These are phyloP conservation scores for Pachymerium ferrugineum DNA, from an alignment of 2,888 invertebrate genomes.

Conservation along the genomic window DNA sequence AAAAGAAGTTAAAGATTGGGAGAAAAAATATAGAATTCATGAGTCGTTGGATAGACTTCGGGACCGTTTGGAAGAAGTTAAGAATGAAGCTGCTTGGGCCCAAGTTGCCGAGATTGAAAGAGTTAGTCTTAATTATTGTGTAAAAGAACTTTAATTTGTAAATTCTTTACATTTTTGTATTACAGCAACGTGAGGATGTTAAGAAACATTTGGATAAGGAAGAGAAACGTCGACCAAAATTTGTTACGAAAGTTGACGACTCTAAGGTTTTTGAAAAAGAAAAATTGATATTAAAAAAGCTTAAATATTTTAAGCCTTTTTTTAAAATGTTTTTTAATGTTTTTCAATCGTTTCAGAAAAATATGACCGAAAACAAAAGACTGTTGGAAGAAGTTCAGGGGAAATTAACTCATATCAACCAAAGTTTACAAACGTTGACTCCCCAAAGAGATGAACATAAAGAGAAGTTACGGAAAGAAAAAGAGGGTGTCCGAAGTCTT, in stretches of 20 bases:
- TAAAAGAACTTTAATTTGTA: slow-evolving; percentile 33
- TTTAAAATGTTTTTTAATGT: neutral
- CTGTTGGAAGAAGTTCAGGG: neutral
- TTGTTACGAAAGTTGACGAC: slow-evolving; percentile 43
- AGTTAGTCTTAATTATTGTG: slow-evolving; percentile 27
- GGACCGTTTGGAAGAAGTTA: slow-evolving; percentile 50
- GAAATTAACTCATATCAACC: neutral
- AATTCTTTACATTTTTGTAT: slow-evolving; percentile 39
- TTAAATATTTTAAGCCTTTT: neutral
- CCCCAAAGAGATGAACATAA: neutral
- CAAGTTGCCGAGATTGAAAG: slow-evolving; percentile 47
- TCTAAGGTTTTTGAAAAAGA: slow-evolving; percentile 42
- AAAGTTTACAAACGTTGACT: neutral
- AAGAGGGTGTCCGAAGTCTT: neutral
- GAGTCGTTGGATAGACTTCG: slow-evolving; percentile 55
- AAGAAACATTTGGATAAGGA: slow-evolving; percentile 37
- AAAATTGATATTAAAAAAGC: slow-evolving; percentile 18
- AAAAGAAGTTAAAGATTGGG: slow-evolving; percentile 51
- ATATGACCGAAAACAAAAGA: neutral
- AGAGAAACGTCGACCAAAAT: slow-evolving; percentile 42
- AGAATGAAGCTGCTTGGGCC: slow-evolving; percentile 58
- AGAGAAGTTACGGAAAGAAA: neutral
- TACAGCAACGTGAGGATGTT: slow-evolving; percentile 39
- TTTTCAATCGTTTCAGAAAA: neutral
- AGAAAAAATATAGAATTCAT: slow-evolving; percentile 55